These are phyloP conservation scores for Euglossa dilemma DNA, from an alignment of 1,140 invertebrate species.

Conservation along the genomic window DNA sequence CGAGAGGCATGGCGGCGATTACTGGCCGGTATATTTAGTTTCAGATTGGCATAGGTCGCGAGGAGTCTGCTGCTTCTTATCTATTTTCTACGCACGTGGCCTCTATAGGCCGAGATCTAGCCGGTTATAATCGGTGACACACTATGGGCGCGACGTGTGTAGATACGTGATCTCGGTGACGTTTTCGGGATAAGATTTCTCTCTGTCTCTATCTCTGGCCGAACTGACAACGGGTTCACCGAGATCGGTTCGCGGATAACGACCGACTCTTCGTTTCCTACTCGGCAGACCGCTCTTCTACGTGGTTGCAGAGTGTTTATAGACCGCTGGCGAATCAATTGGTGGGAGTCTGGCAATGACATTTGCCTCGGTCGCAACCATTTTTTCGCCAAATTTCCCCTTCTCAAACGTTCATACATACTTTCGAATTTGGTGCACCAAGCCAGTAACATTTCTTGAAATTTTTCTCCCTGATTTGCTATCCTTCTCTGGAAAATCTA, in stretches of 20 bases:
- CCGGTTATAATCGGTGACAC: constrained; percentile 73
- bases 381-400: too few relatives aligned
- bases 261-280: too few relatives aligned
- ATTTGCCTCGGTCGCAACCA: too few relatives aligned
- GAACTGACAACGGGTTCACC: not conserved
- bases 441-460: too few relatives aligned
- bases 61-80: constrained; percentile 70
- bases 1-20: constrained; percentile 61
- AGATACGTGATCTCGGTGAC: not conserved
- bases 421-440: too few relatives aligned
- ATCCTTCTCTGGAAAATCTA: too few relatives aligned
- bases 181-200: constrained; percentile 20
- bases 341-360: too few relatives aligned
- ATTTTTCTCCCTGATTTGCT: too few relatives aligned
- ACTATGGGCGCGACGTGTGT: constrained; percentile 29
- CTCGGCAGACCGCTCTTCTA: too few relatives aligned
- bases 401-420: too few relatives aligned
- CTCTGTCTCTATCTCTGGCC: not conserved
- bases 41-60: constrained; percentile 79
- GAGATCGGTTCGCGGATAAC: not conserved
- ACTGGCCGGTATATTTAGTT: constrained; percentile 78
- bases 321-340: too few relatives aligned
- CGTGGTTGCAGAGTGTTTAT: too few relatives aligned
- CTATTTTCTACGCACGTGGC: constrained; percentile 78
- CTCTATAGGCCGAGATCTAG: constrained; percentile 70